Evolutionary conservation across 53 echinoderm and acorn worm genomes (phyloP).

Genomic region (Glandiceps talaboti): DNA sequence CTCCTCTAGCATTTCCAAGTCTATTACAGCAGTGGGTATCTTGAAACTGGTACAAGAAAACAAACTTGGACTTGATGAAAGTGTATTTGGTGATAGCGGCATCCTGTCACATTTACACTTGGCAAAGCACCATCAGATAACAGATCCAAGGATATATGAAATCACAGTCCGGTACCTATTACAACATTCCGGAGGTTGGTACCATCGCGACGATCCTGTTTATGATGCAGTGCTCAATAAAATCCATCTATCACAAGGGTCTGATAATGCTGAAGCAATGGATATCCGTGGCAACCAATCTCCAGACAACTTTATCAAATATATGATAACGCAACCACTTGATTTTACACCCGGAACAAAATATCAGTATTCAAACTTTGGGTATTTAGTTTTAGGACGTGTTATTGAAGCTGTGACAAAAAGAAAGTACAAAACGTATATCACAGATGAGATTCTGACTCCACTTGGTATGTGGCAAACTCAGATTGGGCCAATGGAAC

Average conservation of each 20-base stretch:
- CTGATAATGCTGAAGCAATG: conserved; percentile 70
- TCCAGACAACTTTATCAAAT: conserved; percentile 49
- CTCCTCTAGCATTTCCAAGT: conserved; percentile 88
- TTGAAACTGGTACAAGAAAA: conserved; percentile 62
- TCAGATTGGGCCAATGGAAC: conserved; percentile 21
- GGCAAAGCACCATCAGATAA: conserved; percentile 8
- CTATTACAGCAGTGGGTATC: conserved; percentile 71
- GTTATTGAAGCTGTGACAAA: conserved; percentile 49
- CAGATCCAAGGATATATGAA: conserved; percentile 56
- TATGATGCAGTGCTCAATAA: conserved; percentile 79
- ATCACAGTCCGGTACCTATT: conserved; percentile 78
- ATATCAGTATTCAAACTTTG: conserved; percentile 82
- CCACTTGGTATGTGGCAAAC: conserved; percentile 97
- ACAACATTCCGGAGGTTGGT: conserved; percentile 83
- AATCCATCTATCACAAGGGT: conserved; percentile 57
- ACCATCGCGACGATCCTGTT: conserved; percentile 40
- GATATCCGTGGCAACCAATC: conserved; percentile 24
- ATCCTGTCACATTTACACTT: conserved; percentile 33
- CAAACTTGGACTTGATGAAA: conserved; percentile 36
- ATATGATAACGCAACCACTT: conserved; percentile 49
- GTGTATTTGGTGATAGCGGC: conserved; percentile 69
- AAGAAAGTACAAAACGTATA: conserved; percentile 38
- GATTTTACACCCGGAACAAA: conserved; percentile 51
- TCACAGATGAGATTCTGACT: conserved; percentile 44
- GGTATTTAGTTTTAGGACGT: conserved; percentile 67